Evolutionary conservation across 2,888 invertebrate species (phyloP).

Genomic region (Graphium colonna): DNA sequence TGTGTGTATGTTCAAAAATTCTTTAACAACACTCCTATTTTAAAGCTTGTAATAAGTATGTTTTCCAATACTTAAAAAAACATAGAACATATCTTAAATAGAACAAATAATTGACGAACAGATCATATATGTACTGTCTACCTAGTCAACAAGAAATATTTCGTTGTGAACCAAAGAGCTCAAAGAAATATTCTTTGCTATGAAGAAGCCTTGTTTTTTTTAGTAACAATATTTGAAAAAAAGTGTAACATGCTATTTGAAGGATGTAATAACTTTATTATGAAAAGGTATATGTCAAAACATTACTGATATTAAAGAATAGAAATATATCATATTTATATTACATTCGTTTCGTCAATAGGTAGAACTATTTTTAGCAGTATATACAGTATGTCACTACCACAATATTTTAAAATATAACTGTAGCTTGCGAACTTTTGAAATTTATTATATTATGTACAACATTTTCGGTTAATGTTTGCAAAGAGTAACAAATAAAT

Average conservation of each 20-base stretch:
- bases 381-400: slow-evolving; percentile 3
- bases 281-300: not conserved
- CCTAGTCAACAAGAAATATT: slow-evolving; percentile 24
- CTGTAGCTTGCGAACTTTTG: no score
- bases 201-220: slow-evolving; percentile 5
- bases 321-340: no score
- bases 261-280: not conserved
- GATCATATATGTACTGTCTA: slow-evolving; percentile 11
- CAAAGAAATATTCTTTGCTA: slow-evolving; percentile 5
- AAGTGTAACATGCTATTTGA: not conserved
- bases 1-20: no score
- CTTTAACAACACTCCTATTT: no score
- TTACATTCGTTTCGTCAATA: not conserved
- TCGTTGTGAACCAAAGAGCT: slow-evolving; percentile 28
- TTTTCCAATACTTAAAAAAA: no score
- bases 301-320: not conserved
- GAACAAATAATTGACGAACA: slow-evolving; percentile 13
- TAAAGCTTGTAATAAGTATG: no score
- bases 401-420: no score
- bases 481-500: slow-evolving; percentile 4
- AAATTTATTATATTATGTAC: no score
- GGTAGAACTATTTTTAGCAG: slow-evolving; percentile 6
- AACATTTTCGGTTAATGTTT: not conserved
- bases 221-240: not conserved
- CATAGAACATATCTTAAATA: not conserved